Evolutionary conservation across 2,113 vertebrate species (phyloP).

Genomic region (Myrmophylax atrothorax): DNA sequence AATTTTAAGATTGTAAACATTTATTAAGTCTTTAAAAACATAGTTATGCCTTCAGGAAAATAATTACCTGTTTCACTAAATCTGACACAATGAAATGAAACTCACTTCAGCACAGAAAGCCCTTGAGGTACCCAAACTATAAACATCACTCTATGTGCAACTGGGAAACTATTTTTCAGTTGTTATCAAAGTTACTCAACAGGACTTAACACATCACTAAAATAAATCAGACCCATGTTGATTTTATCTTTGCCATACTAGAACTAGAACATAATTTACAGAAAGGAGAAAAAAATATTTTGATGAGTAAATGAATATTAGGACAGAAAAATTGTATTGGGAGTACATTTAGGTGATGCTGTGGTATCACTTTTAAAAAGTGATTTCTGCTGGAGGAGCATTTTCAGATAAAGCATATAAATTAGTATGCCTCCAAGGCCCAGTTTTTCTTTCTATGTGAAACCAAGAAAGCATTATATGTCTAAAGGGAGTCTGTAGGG

Average conservation of each 20-base stretch:
- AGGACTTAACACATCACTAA: constrained; percentile 3
- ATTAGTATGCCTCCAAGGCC: not conserved
- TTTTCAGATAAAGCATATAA: constrained; percentile 51
- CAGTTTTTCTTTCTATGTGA: constrained; percentile 15
- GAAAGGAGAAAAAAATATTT: not conserved
- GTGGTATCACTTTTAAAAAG: constrained; percentile 4
- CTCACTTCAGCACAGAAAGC: not conserved
- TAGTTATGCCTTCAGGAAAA: constrained; percentile 14
- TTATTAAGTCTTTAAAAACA: not conserved
- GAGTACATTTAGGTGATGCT: not conserved
- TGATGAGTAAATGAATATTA: constrained; percentile 3
- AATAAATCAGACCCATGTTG: constrained; percentile 16
- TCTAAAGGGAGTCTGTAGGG: constrained; percentile 27
- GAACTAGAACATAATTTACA: constrained; percentile 12
- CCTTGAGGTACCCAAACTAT: constrained; percentile 2
- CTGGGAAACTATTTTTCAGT: constrained; percentile 34
- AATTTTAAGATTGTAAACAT: not conserved
- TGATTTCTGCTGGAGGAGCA: not conserved
- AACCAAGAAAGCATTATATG: not conserved
- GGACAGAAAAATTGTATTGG: not conserved
- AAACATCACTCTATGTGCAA: not conserved
- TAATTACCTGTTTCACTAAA: constrained; percentile 50
- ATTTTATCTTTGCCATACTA: constrained; percentile 28
- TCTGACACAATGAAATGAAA: constrained; percentile 32
- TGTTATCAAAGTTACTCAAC: constrained; percentile 31